Evolutionary conservation across 2,888 invertebrate species (phyloP).

Genomic region (Cheilosia vernalis): DNA sequence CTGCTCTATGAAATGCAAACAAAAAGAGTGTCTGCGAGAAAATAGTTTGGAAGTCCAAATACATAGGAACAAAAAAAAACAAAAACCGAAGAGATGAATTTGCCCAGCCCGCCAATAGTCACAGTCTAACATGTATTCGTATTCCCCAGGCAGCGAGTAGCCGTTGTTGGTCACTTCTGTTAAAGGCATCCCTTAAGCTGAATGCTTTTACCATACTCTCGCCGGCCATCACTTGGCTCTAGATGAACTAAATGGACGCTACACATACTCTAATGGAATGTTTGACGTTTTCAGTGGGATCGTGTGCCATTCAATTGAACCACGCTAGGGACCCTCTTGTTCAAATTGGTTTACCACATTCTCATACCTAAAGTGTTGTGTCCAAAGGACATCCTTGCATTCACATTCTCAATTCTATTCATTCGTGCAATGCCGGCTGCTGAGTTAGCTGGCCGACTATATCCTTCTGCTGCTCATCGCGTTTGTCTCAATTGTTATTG

Average conservation of each 20-base stretch:
- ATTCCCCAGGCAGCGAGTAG: conserved; percentile 14
- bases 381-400: conserved; percentile 50
- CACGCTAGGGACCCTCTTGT: conserved; percentile 60
- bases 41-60: not conserved
- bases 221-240: conserved; percentile 14
- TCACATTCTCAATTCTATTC: conserved; percentile 56
- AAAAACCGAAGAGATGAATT: not conserved
- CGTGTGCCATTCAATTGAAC: conserved; percentile 68
- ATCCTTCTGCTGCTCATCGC: conserved; percentile 8
- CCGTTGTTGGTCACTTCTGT: not conserved
- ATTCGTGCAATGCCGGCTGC: conserved; percentile 57
- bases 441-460: conserved; percentile 19
- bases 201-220: conserved; percentile 1
- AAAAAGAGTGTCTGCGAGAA: conserved; percentile 4
- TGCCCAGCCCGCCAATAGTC: not conserved
- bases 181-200: conserved; percentile 33
- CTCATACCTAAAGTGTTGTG: conserved; percentile 30
- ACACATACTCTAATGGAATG: conserved; percentile 70
- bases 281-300: conserved; percentile 69
- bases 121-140: conserved; percentile 14
- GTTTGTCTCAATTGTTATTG: conserved; percentile 70
- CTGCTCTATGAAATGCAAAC: not conserved
- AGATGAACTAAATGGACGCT: conserved; percentile 63
- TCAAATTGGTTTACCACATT: conserved; percentile 69
- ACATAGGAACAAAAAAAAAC: not conserved